phyloP scores from a whole-genome alignment of 2,797 vertebrate species.

The Tympanoctomys barrerae region DNA sequence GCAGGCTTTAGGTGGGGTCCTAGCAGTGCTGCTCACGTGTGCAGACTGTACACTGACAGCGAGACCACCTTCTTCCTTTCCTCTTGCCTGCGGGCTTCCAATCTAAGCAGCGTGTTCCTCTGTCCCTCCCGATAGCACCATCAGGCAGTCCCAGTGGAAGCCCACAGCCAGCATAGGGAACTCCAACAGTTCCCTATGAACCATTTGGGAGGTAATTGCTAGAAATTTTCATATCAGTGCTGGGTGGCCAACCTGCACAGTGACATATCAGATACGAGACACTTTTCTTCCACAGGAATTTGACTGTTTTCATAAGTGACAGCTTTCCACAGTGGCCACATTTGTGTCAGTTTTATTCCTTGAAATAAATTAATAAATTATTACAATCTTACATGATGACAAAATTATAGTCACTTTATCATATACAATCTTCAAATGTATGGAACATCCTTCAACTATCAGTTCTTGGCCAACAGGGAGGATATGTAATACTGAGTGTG shows the following conservation, averaged over 20 bases:
- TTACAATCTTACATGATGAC: background rate
- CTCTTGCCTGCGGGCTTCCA: background rate
- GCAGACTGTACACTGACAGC: background rate
- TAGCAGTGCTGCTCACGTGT: rapidly evolving
- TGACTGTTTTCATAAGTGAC: background rate
- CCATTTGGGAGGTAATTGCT: background rate
- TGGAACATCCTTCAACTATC: background rate
- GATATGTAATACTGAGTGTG: background rate
- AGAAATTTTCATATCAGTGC: background rate
- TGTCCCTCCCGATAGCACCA: background rate
- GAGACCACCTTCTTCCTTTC: too few relatives aligned
- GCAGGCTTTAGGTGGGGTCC: background rate
- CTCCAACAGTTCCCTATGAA: background rate
- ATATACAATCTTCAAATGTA: background rate
- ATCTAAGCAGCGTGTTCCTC: background rate
- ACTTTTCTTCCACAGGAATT: background rate
- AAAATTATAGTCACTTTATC: background rate
- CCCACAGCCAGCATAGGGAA: background rate
- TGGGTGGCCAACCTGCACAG: background rate
- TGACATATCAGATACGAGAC: background rate
- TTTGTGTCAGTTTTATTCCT: background rate
- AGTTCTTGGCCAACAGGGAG: background rate
- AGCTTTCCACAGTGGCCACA: background rate
- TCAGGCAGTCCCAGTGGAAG: background rate
- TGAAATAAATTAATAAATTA: background rate